A percentile compares a stretch with the other conserved stretches of the same genome.
phyloP scores from a whole-genome alignment of 2,888 invertebrate genomes.

The Caenorhabditis sp. region DNA sequence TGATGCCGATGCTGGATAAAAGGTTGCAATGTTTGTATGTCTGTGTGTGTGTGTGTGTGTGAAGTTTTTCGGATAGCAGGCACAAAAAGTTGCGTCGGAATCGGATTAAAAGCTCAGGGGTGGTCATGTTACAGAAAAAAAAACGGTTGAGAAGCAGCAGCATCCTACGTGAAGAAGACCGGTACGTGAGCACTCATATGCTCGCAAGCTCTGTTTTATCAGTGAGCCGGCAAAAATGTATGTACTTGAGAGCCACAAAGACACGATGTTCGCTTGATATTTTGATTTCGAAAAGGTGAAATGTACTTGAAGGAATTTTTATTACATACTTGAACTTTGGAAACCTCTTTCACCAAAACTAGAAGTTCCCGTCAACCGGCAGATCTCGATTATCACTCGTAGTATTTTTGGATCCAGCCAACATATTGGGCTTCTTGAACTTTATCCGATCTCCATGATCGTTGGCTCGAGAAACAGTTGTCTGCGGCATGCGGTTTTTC shows the following conservation, averaged over 20 bases:
- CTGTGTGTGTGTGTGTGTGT: background rate
- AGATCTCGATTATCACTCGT: too few species aligned
- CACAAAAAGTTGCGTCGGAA: constrained; percentile 61
- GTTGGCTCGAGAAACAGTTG: background rate
- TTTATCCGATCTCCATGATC: constrained; percentile 13
- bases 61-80: constrained; percentile 18
- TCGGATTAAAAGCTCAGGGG: constrained; percentile 64
- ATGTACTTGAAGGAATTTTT: background rate
- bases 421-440: constrained; percentile 1
- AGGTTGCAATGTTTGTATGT: constrained; percentile 53
- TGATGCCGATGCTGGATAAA: constrained; percentile 38
- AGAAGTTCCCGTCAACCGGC: too few species aligned
- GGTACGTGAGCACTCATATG: constrained; percentile 52
- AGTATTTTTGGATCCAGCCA: background rate
- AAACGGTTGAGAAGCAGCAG: constrained; percentile 19
- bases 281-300: background rate
- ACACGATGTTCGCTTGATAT: constrained; percentile 38
- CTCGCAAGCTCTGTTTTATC: constrained; percentile 50
- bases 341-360: background rate
- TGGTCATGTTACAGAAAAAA: constrained; percentile 55
- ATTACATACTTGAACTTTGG: background rate
- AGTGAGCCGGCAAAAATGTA: constrained; percentile 46
- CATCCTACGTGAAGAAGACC: constrained; percentile 48
- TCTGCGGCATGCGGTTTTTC: constrained; percentile 28
- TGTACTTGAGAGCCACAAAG: constrained; percentile 51